A percentile compares a stretch with the other conserved stretches of the same genome.
phyloP scores from a whole-genome alignment of 1,140 invertebrate species.

The Sycophaga agraensis region DNA sequence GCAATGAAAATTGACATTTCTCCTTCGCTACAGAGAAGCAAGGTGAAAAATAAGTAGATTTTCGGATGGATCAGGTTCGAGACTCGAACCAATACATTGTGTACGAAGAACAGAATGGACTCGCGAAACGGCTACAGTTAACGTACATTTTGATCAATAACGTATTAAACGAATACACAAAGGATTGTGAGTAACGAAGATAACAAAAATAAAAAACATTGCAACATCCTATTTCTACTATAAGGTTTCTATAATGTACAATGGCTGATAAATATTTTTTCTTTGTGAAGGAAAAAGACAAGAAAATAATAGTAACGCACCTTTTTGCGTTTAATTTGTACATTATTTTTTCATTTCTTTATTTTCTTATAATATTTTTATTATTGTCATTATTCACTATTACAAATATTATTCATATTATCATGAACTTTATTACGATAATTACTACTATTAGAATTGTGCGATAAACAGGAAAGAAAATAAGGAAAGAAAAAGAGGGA shows the following conservation, averaged over 20 bases:
- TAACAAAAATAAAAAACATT: neutral
- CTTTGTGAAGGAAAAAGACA: conserved; percentile 8
- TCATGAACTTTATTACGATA: neutral
- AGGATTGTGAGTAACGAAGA: neutral
- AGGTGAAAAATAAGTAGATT: too few relatives aligned
- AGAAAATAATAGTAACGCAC: neutral
- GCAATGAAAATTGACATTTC: too few relatives aligned
- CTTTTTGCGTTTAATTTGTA: conserved; percentile 19
- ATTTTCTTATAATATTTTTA: conserved; percentile 14
- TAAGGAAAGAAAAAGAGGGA: conserved; percentile 2
- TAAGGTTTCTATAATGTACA: conserved; percentile 7
- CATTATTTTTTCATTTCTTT: conserved; percentile 23
- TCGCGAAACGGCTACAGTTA: too few relatives aligned
- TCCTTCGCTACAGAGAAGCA: too few relatives aligned
- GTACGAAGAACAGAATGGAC: too few relatives aligned
- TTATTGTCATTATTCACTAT: conserved; percentile 18
- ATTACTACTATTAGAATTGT: neutral
- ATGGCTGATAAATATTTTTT: conserved; percentile 2
- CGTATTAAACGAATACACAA: neutral
- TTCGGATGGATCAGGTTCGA: too few relatives aligned
- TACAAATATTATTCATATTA: conserved; percentile 18
- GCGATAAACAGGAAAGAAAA: too few relatives aligned
- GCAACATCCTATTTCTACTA: conserved; percentile 9
- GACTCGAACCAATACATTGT: too few relatives aligned
- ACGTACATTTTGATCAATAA: too few relatives aligned